phyloP scores from a whole-genome alignment of 2,113 vertebrate genomes.

The Elephantulus edwardii region DNA sequence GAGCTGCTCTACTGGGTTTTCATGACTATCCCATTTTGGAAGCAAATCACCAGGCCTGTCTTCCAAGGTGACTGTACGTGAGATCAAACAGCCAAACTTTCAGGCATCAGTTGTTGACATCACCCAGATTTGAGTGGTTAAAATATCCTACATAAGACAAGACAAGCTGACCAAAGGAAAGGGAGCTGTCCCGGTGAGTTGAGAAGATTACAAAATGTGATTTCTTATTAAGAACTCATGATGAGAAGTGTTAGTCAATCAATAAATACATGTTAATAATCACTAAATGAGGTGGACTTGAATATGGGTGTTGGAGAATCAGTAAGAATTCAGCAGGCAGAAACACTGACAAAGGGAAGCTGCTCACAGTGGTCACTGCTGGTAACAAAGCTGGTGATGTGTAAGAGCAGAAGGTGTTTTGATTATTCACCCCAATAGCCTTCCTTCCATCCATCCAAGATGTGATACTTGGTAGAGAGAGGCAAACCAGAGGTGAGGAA shows the following conservation, averaged over 20 bases:
- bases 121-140: neutral
- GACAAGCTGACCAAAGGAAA: neutral
- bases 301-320: neutral
- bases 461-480: neutral
- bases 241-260: neutral
- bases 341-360: fast-evolving
- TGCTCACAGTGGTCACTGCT: fast-evolving
- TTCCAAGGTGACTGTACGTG: neutral
- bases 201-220: neutral
- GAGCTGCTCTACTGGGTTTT: neutral
- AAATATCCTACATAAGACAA: neutral
- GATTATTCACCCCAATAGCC: neutral
- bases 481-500: neutral
- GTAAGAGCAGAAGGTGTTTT: neutral
- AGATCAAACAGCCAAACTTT: neutral
- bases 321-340: neutral
- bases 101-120: neutral
- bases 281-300: neutral
- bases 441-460: neutral
- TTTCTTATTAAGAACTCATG: neutral
- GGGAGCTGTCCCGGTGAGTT: neutral
- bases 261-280: neutral
- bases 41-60: neutral
- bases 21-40: neutral
- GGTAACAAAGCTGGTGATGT: neutral